Percentiles rank a stretch among this genome's conserved stretches.
These are phyloP conservation scores for Prietella phreatophila DNA, from an alignment of 2,113 vertebrate genomes.

Conservation along the genomic window DNA sequence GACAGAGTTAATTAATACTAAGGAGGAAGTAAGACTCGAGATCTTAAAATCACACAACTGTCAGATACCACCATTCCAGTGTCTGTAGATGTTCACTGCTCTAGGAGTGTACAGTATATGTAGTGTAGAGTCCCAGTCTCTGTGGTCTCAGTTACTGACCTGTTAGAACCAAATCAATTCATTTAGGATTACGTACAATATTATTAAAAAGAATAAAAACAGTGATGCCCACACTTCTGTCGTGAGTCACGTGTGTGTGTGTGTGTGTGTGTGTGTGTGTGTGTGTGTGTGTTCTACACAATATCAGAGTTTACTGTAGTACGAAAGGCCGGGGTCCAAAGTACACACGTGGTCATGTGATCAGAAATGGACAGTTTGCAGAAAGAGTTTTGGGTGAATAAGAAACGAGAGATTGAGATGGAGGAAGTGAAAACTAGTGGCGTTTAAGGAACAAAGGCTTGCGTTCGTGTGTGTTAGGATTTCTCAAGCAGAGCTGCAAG, in stretches of 20 bases:
- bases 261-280: too few species aligned
- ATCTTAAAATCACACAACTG: too few species aligned
- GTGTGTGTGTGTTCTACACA: background rate
- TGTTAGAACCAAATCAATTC: background rate
- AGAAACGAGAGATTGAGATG: background rate
- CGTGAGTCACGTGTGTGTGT: background rate
- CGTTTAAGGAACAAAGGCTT: background rate
- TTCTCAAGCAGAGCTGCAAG: too few species aligned
- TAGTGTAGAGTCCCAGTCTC: too few species aligned
- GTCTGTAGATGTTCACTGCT: too few species aligned
- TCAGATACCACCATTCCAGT: too few species aligned
- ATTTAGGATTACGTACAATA: too few species aligned
- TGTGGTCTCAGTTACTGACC: background rate
- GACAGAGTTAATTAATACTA: too few species aligned
- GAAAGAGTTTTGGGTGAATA: background rate
- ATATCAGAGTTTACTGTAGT: slow-evolving; percentile 1
- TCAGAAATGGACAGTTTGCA: background rate
- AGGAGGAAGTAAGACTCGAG: too few species aligned
- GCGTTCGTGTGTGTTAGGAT: background rate
- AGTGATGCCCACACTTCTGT: background rate
- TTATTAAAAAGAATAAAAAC: background rate
- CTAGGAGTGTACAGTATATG: too few species aligned
- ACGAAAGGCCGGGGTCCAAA: background rate
- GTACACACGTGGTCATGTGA: slow-evolving; percentile 1
- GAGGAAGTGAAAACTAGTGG: background rate